phyloP scores from a whole-genome alignment of 2,888 invertebrate species.

The Acleris sparsana region DNA sequence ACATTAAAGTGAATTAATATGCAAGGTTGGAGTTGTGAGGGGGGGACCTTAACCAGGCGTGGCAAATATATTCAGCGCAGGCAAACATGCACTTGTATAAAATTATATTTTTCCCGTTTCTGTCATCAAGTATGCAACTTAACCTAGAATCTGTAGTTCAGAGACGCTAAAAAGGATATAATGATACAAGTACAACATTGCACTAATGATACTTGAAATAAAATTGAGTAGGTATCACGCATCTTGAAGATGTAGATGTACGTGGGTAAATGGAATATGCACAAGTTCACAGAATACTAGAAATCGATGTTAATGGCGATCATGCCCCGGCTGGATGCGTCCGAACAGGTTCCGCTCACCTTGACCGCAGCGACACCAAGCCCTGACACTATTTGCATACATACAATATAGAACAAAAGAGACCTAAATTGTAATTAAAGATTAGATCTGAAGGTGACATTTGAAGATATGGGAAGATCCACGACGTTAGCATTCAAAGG shows the following conservation, averaged over 20 bases:
- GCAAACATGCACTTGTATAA: constrained; percentile 18
- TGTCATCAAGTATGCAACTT: constrained; percentile 6
- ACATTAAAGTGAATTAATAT: constrained; percentile 71
- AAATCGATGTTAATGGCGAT: constrained; percentile 31
- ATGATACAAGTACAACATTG: background rate
- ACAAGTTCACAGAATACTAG: constrained; percentile 13
- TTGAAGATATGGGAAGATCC: constrained; percentile 22
- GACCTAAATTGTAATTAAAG: constrained; percentile 24
- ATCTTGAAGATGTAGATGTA: no score
- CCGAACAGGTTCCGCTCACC: constrained; percentile 55
- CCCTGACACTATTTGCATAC: constrained; percentile 72
- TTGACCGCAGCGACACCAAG: constrained; percentile 69
- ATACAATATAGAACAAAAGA: constrained; percentile 35
- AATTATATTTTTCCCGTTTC: constrained; percentile 12
- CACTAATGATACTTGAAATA: no score
- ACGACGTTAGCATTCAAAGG: constrained; percentile 33
- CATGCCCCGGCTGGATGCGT: constrained; percentile 26
- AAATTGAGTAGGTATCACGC: no score
- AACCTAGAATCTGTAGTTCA: background rate
- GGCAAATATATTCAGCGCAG: constrained; percentile 30
- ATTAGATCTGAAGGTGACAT: constrained; percentile 27
- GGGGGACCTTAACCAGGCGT: constrained; percentile 35
- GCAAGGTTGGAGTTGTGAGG: constrained; percentile 56
- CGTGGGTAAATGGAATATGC: background rate
- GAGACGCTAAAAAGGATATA: background rate